These are phyloP conservation scores for Tyrannus savana DNA, from an alignment of 2,113 vertebrate genomes.

Conservation along the genomic window DNA sequence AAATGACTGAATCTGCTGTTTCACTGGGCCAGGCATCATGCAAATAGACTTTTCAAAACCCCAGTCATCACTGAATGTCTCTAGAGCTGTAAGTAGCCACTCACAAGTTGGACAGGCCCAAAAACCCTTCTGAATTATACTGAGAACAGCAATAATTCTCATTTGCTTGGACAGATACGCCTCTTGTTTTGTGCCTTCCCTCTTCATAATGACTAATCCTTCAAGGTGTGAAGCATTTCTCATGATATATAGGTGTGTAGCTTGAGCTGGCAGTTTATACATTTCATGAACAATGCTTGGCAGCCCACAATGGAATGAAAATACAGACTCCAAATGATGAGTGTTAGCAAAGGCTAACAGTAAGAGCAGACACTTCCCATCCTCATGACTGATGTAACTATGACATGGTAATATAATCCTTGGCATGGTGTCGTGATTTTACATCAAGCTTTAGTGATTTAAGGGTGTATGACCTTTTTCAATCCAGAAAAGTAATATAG, in stretches of 20 bases:
- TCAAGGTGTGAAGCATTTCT: neutral
- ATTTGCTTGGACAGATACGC: neutral
- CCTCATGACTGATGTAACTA: neutral
- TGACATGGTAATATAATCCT: neutral
- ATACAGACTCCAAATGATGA: neutral
- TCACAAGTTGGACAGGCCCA: neutral
- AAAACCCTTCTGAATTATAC: neutral
- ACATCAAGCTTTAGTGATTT: neutral
- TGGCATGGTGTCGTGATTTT: neutral
- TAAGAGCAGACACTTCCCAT: neutral
- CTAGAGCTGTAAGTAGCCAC: neutral
- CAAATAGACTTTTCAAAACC: neutral
- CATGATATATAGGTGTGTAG: neutral
- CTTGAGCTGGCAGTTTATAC: neutral
- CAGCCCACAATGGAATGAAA: neutral
- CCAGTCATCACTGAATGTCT: neutral
- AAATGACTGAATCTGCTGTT: neutral
- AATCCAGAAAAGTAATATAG: neutral
- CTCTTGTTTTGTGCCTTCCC: neutral
- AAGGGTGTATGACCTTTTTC: neutral
- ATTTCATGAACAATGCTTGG: neutral
- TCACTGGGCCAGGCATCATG: neutral
- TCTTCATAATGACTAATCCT: neutral
- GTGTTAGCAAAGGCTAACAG: neutral
- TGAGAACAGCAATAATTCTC: neutral